Percentiles rank a stretch among this genome's conserved stretches.
These are phyloP conservation scores for Oscheius myriophilus DNA, from an alignment of 2,888 invertebrate species.

Conservation along the genomic window DNA sequence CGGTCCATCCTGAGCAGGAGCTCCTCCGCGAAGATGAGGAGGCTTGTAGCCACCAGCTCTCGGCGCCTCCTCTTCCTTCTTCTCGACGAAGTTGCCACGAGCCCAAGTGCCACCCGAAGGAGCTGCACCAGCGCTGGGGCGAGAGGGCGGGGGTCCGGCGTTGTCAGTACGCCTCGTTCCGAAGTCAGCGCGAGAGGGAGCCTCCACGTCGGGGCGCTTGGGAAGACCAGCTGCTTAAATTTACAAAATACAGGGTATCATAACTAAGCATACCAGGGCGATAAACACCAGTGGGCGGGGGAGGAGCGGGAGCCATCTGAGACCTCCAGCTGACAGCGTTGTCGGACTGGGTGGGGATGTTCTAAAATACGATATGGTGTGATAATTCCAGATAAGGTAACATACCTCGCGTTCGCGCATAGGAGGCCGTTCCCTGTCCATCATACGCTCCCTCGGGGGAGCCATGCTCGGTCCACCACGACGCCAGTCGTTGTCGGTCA, in stretches of 20 bases:
- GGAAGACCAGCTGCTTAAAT: background rate
- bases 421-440: slow-evolving; percentile 18
- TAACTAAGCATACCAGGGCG: too few relatives aligned
- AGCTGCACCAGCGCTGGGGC: background rate
- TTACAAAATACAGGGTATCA: too few relatives aligned
- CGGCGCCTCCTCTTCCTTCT: slow-evolving; percentile 6
- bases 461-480: slow-evolving; percentile 1
- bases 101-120: slow-evolving; percentile 10
- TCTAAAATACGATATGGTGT: slow-evolving; percentile 2
- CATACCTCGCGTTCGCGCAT: slow-evolving; percentile 28
- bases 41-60: slow-evolving; percentile 5
- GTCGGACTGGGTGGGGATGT: slow-evolving; percentile 19
- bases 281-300: slow-evolving; percentile 9
- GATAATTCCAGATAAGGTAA: background rate
- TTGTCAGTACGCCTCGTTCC: slow-evolving; percentile 8
- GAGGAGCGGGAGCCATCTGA: slow-evolving; percentile 14
- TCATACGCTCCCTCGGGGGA: background rate
- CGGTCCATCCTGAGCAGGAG: slow-evolving; percentile 26
- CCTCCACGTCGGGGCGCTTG: slow-evolving; percentile 1
- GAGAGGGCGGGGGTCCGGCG: slow-evolving; percentile 3
- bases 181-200: slow-evolving; percentile 19
- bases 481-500: slow-evolving; percentile 49
- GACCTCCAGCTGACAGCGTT: slow-evolving; percentile 28
- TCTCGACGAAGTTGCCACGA: slow-evolving; percentile 10
- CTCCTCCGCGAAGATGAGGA: background rate